These are phyloP conservation scores for Salmo trutta DNA, from an alignment of 2,797 vertebrate genomes.

Conservation along the genomic window DNA sequence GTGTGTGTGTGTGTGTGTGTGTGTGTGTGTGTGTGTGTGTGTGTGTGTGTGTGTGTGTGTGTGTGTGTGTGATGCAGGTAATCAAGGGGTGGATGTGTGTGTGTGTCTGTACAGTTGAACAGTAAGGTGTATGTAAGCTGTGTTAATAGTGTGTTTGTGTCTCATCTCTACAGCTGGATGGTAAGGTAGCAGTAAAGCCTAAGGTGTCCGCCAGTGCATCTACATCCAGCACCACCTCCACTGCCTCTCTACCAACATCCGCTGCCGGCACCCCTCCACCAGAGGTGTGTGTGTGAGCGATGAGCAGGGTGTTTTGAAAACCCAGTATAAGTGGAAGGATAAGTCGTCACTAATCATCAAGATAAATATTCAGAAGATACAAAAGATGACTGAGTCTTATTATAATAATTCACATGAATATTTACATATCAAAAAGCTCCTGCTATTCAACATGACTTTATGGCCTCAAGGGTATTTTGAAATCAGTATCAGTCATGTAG, in stretches of 20 bases:
- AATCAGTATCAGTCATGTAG: no score
- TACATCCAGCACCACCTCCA: constrained; percentile 61
- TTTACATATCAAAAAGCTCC: no score
- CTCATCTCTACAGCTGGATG: neutral
- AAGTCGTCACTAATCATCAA: no score
- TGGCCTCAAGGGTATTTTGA: no score
- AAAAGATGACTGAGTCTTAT: no score
- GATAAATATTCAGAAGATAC: no score
- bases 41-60: neutral
- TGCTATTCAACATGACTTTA: no score
- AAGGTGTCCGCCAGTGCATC: constrained; percentile 57
- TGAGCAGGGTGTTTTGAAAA: no score
- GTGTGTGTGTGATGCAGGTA: neutral
- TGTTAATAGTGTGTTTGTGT: neutral
- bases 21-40: neutral
- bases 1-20: neutral
- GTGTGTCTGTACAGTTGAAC: constrained; percentile 40
- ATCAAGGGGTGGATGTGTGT: neutral
- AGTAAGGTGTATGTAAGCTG: constrained; percentile 18
- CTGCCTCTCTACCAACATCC: constrained; percentile 47
- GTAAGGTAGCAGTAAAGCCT: constrained; percentile 32
- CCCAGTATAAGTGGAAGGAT: no score
- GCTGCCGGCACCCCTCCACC: constrained; percentile 26
- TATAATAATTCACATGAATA: no score
- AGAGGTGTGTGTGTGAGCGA: constrained; percentile 24